A percentile compares a stretch with the other conserved stretches of the same genome.
Evolutionary conservation across 1,140 invertebrate genomes (phyloP).

Genomic region (Belonocnema kinseyi): DNA sequence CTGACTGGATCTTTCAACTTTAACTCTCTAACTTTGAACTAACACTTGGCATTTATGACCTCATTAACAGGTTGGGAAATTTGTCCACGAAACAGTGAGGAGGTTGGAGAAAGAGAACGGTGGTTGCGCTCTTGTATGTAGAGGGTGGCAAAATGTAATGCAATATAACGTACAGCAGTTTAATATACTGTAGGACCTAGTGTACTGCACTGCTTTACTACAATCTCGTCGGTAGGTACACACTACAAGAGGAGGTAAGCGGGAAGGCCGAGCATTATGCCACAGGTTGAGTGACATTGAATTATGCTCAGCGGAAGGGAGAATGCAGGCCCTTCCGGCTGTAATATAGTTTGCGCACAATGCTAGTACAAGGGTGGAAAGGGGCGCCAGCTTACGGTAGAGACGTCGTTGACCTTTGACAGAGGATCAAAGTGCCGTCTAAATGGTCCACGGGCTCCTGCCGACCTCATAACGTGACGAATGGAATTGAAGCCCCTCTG

Average conservation of each 20-base stretch:
- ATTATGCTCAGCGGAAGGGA: conserved; percentile 73
- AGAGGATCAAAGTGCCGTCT: conserved; percentile 68
- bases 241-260: too few species aligned
- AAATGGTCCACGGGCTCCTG: conserved; percentile 52
- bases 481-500: background rate
- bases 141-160: conserved; percentile 52
- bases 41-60: too few species aligned
- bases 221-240: conserved; percentile 48
- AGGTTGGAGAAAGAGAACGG: too few species aligned
- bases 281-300: conserved; percentile 70
- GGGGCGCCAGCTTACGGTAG: conserved; percentile 59
- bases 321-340: conserved; percentile 72
- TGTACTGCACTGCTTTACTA: conserved; percentile 40
- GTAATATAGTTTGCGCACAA: conserved; percentile 75
- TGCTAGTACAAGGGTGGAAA: conserved; percentile 68
- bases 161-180: conserved; percentile 59
- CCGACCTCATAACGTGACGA: conserved; percentile 44
- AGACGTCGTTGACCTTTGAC: conserved; percentile 66
- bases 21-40: too few species aligned
- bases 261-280: conserved; percentile 56
- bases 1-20: too few species aligned
- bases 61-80: too few species aligned
- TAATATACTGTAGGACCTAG: background rate
- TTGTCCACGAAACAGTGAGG: too few species aligned
- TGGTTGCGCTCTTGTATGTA: background rate